Evolutionary conservation across 2,888 invertebrate species (phyloP), one percentile per base, ranked within the genome.

Genomic region (Ashinkailepas kermadecensis): DNA sequence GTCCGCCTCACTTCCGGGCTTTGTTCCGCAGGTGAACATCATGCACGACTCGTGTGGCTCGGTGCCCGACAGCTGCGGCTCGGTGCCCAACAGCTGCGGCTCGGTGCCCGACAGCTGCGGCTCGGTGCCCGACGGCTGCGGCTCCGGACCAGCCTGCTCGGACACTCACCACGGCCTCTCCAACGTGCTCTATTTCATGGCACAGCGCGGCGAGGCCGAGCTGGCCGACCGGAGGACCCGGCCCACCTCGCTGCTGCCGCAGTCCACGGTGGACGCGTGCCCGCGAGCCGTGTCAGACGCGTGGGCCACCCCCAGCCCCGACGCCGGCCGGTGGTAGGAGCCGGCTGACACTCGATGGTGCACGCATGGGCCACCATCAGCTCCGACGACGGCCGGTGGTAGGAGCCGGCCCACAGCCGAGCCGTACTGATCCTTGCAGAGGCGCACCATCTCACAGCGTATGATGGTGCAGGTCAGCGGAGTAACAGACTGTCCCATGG

Each of bases 161-260:
- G 83, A 81, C 74, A 82, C 81, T 39, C 83, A 84, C 70, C 82
- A 84, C 56, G 85, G 85, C 18, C 81, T 85, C 62, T 82, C 84
- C 13, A 84, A 84, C 80, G 84, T 84, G 82, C 82, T 85, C 78
- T 85, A 85, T 82, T 84, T 83, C 82, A 83, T 84, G 58, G 81
- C 85, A 84, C 84, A 85, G 74, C 83, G 83, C 80, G 81, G 82
- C 78, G 80, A 81, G 62, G 80, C 81, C 64, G 81, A 82, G 25
- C 39, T 80, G 56, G 80, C 81, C 39, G 82, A 84, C 64, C 74
- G 11, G 15, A 56, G 57, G 74, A 39, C 39, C 54, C 74, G 74
- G 74, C 74, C 74, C 39, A 54, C 18, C 74, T 11, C 39, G 10
- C 74, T 74, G 74, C 74, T 74, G 74, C 39, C 74, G 8, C 54